A percentile compares a stretch with the other conserved stretches of the same genome.
Conservation (phyloP, 2,888 invertebrate genomes). For the Nesidiocoris tenuis region DNA sequence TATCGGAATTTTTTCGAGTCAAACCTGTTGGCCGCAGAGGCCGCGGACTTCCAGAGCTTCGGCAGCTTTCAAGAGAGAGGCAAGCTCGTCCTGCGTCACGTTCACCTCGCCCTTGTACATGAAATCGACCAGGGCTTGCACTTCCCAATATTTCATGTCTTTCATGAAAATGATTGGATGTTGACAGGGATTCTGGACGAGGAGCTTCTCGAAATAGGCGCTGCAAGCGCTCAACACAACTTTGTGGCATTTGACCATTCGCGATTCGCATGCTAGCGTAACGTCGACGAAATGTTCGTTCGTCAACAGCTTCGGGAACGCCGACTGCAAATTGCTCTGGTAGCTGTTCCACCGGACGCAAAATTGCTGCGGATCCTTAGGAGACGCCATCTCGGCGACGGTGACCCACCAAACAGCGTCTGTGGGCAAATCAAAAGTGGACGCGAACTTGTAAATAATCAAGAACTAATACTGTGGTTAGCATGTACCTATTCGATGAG, state of each 20-base stretch:
- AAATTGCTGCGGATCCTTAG: conserved; percentile 48
- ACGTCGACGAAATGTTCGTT: conserved; percentile 86
- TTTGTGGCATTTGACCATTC: conserved; percentile 83
- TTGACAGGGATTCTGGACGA: conserved; percentile 80
- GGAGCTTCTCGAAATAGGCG: conserved; percentile 75
- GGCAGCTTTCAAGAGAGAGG: conserved; percentile 77
- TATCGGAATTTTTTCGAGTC: conserved; percentile 18
- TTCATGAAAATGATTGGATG: conserved; percentile 82
- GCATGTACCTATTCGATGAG: background rate
- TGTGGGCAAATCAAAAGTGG: conserved; percentile 26
- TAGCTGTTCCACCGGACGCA: conserved; percentile 77
- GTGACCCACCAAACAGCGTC: conserved; percentile 32
- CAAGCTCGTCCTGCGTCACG: conserved; percentile 79
- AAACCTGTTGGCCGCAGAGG: conserved; percentile 55
- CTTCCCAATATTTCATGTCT: conserved; percentile 79
- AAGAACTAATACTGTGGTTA: background rate
- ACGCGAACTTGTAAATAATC: conserved; percentile 7
- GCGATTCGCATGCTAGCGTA: conserved; percentile 82
- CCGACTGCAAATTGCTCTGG: conserved; percentile 74
- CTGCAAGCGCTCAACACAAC: conserved; percentile 82
- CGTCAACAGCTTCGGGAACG: conserved; percentile 71
- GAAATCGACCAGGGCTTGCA: conserved; percentile 82
- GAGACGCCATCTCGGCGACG: conserved; percentile 44
- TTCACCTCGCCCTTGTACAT: conserved; percentile 90
- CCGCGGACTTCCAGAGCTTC: conserved; percentile 81